Percentiles rank a stretch among this genome's conserved stretches.
These are phyloP conservation scores for Nipponia nippon DNA, from an alignment of 2,113 vertebrate species.

Conservation along the genomic window DNA sequence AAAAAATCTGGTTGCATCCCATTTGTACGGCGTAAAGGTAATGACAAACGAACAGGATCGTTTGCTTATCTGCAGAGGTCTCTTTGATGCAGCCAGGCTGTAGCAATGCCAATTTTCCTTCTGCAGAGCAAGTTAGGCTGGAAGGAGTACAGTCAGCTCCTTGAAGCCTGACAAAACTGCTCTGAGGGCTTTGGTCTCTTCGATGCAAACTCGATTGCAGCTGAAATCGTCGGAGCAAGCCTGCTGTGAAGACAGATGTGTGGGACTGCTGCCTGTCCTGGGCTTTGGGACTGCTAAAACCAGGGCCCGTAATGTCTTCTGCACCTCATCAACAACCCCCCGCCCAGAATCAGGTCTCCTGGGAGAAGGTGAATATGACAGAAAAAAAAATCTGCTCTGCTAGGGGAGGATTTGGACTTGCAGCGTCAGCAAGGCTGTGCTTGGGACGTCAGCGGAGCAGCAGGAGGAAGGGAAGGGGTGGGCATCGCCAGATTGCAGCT, in stretches of 20 bases:
- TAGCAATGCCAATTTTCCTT: not conserved
- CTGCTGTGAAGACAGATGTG: too few relatives aligned
- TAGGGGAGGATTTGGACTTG: not conserved
- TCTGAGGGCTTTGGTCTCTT: not conserved
- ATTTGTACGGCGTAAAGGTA: not conserved
- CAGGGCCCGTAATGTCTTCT: not conserved
- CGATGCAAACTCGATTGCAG: too few relatives aligned
- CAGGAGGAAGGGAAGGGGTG: not conserved
- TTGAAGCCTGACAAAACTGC: not conserved
- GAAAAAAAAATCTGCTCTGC: not conserved
- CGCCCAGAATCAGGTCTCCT: not conserved
- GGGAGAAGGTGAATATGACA: not conserved
- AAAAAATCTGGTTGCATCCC: not conserved
- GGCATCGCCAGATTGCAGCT: not conserved
- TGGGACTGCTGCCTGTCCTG: not conserved
- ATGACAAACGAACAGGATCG: not conserved
- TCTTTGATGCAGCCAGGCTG: not conserved
- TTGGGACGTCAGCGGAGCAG: not conserved
- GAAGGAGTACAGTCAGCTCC: not conserved
- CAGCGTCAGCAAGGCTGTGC: not conserved
- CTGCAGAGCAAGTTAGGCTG: not conserved
- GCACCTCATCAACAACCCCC: not conserved
- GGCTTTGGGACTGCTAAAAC: not conserved
- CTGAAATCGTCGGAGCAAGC: not conserved
- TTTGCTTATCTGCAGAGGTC: not conserved